phyloP scores from a whole-genome alignment of 2,888 invertebrate genomes.

The Tenthredo livida region DNA sequence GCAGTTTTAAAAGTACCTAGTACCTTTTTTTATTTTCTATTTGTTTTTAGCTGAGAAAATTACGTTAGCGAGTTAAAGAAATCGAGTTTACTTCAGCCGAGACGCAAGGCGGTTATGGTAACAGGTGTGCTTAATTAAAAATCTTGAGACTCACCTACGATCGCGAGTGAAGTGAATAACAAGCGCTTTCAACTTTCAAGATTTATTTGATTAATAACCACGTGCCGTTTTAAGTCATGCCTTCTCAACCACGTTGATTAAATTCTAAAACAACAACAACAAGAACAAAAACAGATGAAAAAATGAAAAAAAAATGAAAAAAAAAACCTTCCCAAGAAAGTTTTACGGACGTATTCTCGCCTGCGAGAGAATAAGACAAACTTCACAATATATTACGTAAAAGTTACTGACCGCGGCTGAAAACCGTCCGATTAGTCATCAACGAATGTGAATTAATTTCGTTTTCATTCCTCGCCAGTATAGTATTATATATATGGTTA shows the following conservation, averaged over 20 bases:
- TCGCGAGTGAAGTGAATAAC: constrained; percentile 33
- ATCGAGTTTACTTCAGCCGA: constrained; percentile 23
- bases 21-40: not conserved
- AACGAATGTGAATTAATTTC: constrained; percentile 26
- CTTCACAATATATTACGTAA: constrained; percentile 4
- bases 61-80: constrained; percentile 14
- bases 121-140: constrained; percentile 47
- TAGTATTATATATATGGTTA: not conserved
- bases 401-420: not conserved
- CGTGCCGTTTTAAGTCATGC: constrained; percentile 27
- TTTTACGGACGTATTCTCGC: not conserved
- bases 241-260: constrained; percentile 17
- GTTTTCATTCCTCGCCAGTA: constrained; percentile 2
- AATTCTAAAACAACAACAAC: not conserved
- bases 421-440: constrained; percentile 30
- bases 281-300: not conserved
- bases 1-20: not conserved
- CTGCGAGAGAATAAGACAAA: not conserved
- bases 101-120: constrained; percentile 18
- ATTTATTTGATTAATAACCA: constrained; percentile 42
- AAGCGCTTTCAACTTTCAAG: constrained; percentile 39
- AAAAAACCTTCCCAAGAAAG: not conserved
- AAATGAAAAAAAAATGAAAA: not conserved
- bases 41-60: not conserved
- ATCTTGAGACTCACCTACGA: constrained; percentile 44